phyloP scores from a whole-genome alignment of 2,888 invertebrate genomes.

The Dasysyrphus tricinctus region DNA sequence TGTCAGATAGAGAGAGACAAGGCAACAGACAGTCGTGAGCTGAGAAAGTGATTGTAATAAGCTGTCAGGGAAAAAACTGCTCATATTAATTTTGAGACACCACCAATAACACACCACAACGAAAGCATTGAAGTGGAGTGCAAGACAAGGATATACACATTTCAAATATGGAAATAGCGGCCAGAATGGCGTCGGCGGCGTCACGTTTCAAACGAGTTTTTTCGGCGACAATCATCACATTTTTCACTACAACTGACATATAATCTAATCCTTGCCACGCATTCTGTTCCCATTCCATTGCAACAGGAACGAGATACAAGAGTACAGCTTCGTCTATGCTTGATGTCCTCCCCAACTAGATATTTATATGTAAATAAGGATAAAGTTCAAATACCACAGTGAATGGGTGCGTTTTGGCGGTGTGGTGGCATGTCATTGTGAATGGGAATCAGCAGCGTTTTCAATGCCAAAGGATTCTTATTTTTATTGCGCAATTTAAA shows the following conservation, averaged over 20 bases:
- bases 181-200: constrained; percentile 12
- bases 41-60: constrained; percentile 67
- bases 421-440: constrained; percentile 14
- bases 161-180: constrained; percentile 28
- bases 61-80: constrained; percentile 67
- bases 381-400: constrained; percentile 58
- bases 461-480: constrained; percentile 66
- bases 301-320: neutral
- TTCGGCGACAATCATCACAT: constrained; percentile 60
- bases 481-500: constrained; percentile 71
- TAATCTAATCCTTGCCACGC: constrained; percentile 69
- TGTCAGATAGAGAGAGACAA: neutral
- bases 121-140: neutral
- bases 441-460: constrained; percentile 37
- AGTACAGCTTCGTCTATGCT: neutral
- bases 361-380: constrained; percentile 74
- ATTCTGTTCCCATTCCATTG: constrained; percentile 18
- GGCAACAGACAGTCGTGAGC: constrained; percentile 1
- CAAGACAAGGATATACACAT: constrained; percentile 9
- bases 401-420: constrained; percentile 57
- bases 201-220: constrained; percentile 70
- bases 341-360: constrained; percentile 3
- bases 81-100: constrained; percentile 62
- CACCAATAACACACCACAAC: neutral
- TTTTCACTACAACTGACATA: constrained; percentile 71